Evolutionary conservation across 1,140 invertebrate species (phyloP).

Genomic region (Drosophila ambigua): DNA sequence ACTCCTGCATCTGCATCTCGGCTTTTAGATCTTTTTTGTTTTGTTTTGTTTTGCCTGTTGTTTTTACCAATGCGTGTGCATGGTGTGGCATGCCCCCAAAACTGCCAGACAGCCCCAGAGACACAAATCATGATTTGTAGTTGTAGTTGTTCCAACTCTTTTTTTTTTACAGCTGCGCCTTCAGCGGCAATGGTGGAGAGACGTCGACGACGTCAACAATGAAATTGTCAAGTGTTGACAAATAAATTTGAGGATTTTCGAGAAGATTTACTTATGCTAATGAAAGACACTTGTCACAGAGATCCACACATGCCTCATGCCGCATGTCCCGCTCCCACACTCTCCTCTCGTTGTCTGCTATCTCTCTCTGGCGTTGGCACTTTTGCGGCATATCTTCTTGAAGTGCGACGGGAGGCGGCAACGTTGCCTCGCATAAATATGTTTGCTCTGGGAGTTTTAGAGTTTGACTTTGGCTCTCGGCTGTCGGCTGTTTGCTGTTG

Average conservation of each 20-base stretch:
- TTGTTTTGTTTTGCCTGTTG: slow-evolving; percentile 39
- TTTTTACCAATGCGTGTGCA: slow-evolving; percentile 21
- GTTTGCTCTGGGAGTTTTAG: slow-evolving; percentile 29
- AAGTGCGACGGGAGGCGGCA: slow-evolving; percentile 49
- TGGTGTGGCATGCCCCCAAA: slow-evolving; percentile 49
- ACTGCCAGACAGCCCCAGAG: slow-evolving; percentile 53
- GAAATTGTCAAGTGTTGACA: slow-evolving; percentile 83
- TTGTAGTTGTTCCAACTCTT: slow-evolving; percentile 54
- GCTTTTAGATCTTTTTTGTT: slow-evolving; percentile 31
- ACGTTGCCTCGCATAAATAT: slow-evolving; percentile 76
- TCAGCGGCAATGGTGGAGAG: not conserved
- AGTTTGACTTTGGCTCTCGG: slow-evolving; percentile 2
- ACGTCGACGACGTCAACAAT: slow-evolving; percentile 66
- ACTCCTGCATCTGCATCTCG: slow-evolving; percentile 37
- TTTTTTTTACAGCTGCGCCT: slow-evolving; percentile 52
- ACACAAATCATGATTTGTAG: slow-evolving; percentile 78
- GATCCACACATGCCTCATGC: slow-evolving; percentile 39
- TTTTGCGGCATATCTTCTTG: slow-evolving; percentile 69
- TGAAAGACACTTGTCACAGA: slow-evolving; percentile 82
- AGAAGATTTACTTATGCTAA: slow-evolving; percentile 82
- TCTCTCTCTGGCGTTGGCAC: too few relatives aligned
- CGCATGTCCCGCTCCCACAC: slow-evolving; percentile 4
- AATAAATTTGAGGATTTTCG: slow-evolving; percentile 82
- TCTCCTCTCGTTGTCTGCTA: not conserved
- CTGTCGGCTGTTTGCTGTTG: not conserved